Percentiles rank a stretch among this genome's conserved stretches.
phyloP scores from a whole-genome alignment of 2,797 vertebrate species.

The Anguilla megastoma region DNA sequence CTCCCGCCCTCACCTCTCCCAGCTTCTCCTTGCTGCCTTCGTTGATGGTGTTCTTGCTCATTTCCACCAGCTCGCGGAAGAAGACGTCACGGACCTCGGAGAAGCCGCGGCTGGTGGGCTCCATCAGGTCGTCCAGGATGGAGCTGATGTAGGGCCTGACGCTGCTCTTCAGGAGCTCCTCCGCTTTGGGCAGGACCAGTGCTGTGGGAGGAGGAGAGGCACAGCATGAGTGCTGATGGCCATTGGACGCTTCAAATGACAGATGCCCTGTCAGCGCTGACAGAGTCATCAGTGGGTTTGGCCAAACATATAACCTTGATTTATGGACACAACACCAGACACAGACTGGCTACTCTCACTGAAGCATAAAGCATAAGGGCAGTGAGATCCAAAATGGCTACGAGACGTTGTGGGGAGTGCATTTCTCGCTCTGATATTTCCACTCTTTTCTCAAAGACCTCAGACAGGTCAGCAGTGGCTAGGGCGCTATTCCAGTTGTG shows the following conservation, averaged over 20 bases:
- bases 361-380: neutral
- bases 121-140: conserved; percentile 93
- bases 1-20: conserved; percentile 79
- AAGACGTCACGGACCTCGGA: conserved; percentile 86
- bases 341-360: neutral
- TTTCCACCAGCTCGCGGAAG: conserved; percentile 89
- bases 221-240: neutral
- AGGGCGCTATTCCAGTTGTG: neutral
- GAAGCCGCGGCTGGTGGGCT: conserved; percentile 91
- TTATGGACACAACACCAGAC: neutral
- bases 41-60: conserved; percentile 89
- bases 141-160: conserved; percentile 91
- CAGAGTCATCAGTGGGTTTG: neutral
- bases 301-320: neutral
- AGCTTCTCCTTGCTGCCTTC: conserved; percentile 84
- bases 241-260: neutral
- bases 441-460: neutral
- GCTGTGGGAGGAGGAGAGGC: conserved; percentile 58
- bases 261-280: neutral
- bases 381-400: neutral
- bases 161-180: conserved; percentile 88
- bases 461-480: conserved; percentile 6
- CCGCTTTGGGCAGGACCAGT: conserved; percentile 84
- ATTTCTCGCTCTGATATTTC: neutral
- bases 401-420: neutral